Conservation (phyloP, 2,113 vertebrate genomes). For the Salminus brasiliensis region DNA sequence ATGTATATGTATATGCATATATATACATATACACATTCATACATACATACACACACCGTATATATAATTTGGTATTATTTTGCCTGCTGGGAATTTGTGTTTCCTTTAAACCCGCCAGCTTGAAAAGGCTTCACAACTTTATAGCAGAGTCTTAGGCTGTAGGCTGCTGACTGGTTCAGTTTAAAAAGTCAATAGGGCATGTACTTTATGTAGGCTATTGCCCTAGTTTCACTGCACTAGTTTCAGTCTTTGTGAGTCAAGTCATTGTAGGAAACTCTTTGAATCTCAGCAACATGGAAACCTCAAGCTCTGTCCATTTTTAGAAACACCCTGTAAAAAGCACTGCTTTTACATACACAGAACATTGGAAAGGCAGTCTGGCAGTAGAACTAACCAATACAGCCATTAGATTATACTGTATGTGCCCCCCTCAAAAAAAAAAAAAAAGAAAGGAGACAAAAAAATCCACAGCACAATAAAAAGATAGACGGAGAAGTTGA, state of each 20-base stretch:
- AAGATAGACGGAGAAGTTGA: neutral
- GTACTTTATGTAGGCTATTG: neutral
- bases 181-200: neutral
- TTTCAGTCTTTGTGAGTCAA: slow-evolving; percentile 1
- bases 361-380: neutral
- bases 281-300: slow-evolving; percentile 9
- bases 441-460: neutral
- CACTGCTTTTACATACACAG: neutral
- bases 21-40: too few species aligned
- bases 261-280: slow-evolving; percentile 8
- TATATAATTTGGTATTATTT: too few species aligned
- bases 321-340: slow-evolving; percentile 9
- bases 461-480: too few species aligned
- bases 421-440: neutral
- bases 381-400: neutral
- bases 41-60: too few species aligned
- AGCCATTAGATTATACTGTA: neutral
- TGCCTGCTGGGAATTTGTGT: neutral
- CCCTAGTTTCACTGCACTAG: slow-evolving; percentile 1
- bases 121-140: neutral
- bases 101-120: neutral
- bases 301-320: neutral
- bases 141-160: neutral
- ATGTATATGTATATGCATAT: too few species aligned
- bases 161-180: neutral